phyloP scores from a whole-genome alignment of 2,113 vertebrate genomes.

The Nettapus auritus region DNA sequence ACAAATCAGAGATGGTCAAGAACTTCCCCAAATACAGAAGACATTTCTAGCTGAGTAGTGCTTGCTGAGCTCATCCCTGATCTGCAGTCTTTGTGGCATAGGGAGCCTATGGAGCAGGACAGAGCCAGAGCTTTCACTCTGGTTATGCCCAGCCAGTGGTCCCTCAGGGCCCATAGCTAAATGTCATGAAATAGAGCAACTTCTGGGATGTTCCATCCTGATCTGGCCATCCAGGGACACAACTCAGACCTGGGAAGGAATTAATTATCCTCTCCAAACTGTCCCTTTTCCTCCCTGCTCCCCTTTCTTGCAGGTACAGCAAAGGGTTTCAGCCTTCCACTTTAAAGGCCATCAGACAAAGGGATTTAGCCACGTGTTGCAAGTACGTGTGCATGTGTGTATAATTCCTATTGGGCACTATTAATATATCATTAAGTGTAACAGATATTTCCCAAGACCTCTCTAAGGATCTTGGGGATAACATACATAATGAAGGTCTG shows the following conservation, averaged over 20 bases:
- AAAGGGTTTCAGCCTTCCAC: background rate
- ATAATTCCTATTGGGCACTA: background rate
- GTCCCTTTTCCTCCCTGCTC: background rate
- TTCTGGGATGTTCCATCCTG: background rate
- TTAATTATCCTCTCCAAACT: background rate
- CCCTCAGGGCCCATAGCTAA: background rate
- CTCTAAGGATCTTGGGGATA: background rate
- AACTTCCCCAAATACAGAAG: background rate
- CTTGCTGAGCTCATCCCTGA: background rate
- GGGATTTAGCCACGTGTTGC: background rate
- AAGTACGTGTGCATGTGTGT: fast-evolving
- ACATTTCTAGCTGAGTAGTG: background rate
- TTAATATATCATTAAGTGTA: background rate
- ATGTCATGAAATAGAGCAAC: background rate
- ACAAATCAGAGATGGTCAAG: background rate
- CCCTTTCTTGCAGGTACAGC: background rate
- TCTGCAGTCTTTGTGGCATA: background rate
- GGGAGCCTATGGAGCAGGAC: background rate
- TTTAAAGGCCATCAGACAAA: background rate
- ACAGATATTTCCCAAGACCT: background rate
- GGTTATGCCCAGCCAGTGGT: background rate
- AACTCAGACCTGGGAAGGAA: background rate
- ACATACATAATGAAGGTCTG: background rate
- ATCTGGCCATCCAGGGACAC: too few relatives aligned
- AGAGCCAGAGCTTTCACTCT: background rate